Evolutionary conservation across 1,140 invertebrate genomes (phyloP), one percentile per base, ranked within the genome.

Genomic region (honey bee (Apis mellifera)): DNA sequence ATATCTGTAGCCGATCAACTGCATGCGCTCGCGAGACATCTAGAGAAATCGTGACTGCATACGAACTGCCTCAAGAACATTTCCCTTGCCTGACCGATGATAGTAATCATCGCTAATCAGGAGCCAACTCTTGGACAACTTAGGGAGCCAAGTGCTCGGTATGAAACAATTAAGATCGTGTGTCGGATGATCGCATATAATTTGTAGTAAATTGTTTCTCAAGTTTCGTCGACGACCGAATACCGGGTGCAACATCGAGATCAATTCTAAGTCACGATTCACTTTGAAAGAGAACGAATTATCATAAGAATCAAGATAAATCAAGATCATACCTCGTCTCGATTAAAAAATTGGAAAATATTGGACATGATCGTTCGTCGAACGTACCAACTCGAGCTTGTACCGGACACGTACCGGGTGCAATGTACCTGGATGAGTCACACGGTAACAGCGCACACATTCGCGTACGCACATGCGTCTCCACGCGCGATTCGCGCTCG

Each of bases 371-470:
- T 66, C 55, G 83, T 57, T 55, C 79, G 86, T 78, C 70, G 32
- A 74, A 70, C 80, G 89, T 89, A 89, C 82, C 87, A 79, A 89
- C 77, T 86, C 70, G 80, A 84, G 76, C 64, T 83, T 71, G 85
- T 87, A 89, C 90, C 88, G 90, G 90, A 92, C 90, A 91, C 89
- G 89, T 87, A 89, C 80, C 84, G 90, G 88, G 92, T 93, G 92
- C 92, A 93, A 92, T 85, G 92, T 89, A 93, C 92, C 90, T 91
- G 90, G 88, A 90, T 91, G 90, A 90, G 91, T 92, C 89, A 91
- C 89, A 87, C 83, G 87, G 85, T 87, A 89, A 90, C 85, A 88
- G 68, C 55, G 70, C 73, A 50, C 57, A 73, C 55, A 57, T 64
- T 59, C 82, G 73, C 72, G 26, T 76, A 83, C 85, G 71, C 84